Evolutionary conservation across 1,140 invertebrate genomes (phyloP).

Genomic region (Odontomachus brunneus): DNA sequence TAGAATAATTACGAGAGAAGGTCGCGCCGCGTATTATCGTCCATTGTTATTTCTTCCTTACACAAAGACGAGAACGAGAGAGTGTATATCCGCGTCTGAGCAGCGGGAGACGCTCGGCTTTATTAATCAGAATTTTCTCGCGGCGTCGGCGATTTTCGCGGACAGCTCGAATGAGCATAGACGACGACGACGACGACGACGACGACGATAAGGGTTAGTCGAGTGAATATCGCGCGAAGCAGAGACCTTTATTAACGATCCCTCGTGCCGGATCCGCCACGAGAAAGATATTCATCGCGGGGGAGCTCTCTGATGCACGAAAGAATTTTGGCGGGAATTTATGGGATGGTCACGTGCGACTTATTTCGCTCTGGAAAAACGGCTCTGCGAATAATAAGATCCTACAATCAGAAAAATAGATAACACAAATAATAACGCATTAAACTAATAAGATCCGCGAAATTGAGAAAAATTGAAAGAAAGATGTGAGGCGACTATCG

Average conservation of each 20-base stretch:
- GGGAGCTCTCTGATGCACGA: too few relatives aligned
- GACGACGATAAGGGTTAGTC: background rate
- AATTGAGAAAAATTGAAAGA: too few relatives aligned
- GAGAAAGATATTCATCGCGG: background rate
- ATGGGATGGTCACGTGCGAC: too few relatives aligned
- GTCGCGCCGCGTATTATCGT: background rate
- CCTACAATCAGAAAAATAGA: too few relatives aligned
- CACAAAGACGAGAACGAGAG: background rate
- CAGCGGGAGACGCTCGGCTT: background rate
- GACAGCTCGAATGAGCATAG: too few relatives aligned
- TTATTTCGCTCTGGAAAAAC: too few relatives aligned
- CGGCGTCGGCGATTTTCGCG: conserved; percentile 1
- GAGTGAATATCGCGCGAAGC: background rate
- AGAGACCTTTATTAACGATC: conserved; percentile 34
- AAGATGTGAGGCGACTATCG: too few relatives aligned
- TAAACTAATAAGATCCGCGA: too few relatives aligned
- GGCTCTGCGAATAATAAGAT: too few relatives aligned
- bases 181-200: too few relatives aligned
- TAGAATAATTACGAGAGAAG: background rate
- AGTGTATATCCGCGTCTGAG: background rate
- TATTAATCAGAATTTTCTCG: conserved; percentile 39
- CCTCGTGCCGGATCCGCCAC: background rate
- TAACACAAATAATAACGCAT: too few relatives aligned
- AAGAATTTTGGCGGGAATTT: too few relatives aligned
- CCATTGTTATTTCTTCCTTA: background rate